These are phyloP conservation scores for Toxotes jaculatrix DNA, from an alignment of 2,113 vertebrate species.

Conservation along the genomic window DNA sequence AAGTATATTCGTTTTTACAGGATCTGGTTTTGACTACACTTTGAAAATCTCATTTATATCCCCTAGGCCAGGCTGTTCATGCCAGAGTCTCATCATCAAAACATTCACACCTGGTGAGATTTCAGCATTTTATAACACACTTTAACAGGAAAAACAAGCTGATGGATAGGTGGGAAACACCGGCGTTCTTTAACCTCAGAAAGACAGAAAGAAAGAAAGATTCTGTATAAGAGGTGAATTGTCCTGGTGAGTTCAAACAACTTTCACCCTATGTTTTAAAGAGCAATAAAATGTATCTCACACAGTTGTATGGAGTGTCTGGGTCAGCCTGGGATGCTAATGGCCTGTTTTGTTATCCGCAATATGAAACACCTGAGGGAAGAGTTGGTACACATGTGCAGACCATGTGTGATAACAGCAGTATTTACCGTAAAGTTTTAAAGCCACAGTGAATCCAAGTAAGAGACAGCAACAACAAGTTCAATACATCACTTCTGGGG, in stretches of 20 bases:
- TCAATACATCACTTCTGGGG: not conserved
- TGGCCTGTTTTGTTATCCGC: conserved; percentile 32
- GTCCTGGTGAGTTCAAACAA: conserved; percentile 1
- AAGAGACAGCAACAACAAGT: conserved; percentile 1
- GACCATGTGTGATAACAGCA: conserved; percentile 56
- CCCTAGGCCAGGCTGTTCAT: conserved; percentile 23
- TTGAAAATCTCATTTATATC: conserved; percentile 47
- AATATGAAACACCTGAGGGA: conserved; percentile 53
- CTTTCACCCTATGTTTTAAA: conserved; percentile 42
- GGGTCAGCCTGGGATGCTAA: conserved; percentile 30
- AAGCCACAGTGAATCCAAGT: conserved; percentile 14
- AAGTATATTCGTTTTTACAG: conserved; percentile 41
- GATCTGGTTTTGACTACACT: conserved; percentile 20
- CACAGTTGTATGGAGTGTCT: conserved; percentile 25
- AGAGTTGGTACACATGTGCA: conserved; percentile 56
- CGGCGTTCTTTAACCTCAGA: not conserved
- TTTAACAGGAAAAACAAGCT: conserved; percentile 28
- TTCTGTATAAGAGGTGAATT: not conserved
- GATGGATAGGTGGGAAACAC: conserved; percentile 12
- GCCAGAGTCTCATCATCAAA: conserved; percentile 53
- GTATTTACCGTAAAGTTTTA: conserved; percentile 1
- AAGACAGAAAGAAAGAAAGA: not conserved
- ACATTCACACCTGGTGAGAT: conserved; percentile 50
- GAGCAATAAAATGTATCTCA: conserved; percentile 55
- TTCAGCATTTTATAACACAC: conserved; percentile 42